phyloP scores from a whole-genome alignment of 1,140 invertebrate species.

The Drosophila nebulosa region DNA sequence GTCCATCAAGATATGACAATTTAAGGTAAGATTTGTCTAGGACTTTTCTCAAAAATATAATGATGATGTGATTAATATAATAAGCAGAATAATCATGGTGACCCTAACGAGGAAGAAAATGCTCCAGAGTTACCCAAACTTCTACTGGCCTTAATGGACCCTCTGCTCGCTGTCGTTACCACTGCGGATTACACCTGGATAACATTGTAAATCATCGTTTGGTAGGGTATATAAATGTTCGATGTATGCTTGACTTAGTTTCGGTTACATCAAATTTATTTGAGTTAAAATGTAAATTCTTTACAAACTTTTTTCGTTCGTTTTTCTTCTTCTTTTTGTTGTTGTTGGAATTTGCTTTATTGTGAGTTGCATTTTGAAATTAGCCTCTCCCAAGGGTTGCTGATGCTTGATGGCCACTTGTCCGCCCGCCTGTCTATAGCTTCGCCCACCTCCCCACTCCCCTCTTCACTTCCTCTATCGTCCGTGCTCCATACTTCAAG shows the following conservation, averaged over 20 bases:
- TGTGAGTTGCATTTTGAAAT: not conserved
- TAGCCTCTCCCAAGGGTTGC: not conserved
- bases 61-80: no score
- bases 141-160: no score
- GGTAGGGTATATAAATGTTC: not conserved
- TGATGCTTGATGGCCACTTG: not conserved
- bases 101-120: no score
- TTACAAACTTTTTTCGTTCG: not conserved
- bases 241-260: not conserved
- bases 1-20: no score
- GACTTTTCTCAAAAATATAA: no score
- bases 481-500: not conserved
- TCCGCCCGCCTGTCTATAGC: not conserved
- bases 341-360: not conserved
- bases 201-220: no score
- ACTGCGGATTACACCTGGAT: no score
- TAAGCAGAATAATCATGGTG: no score
- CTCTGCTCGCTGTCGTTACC: no score
- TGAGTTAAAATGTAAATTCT: not conserved
- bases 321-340: not conserved
- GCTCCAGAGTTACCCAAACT: no score
- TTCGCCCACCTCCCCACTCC: conserved; percentile 28
- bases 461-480: not conserved
- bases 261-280: not conserved
- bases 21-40: no score